Conservation (phyloP, 2,113 vertebrate genomes). For the Rostratula benghalensis region DNA sequence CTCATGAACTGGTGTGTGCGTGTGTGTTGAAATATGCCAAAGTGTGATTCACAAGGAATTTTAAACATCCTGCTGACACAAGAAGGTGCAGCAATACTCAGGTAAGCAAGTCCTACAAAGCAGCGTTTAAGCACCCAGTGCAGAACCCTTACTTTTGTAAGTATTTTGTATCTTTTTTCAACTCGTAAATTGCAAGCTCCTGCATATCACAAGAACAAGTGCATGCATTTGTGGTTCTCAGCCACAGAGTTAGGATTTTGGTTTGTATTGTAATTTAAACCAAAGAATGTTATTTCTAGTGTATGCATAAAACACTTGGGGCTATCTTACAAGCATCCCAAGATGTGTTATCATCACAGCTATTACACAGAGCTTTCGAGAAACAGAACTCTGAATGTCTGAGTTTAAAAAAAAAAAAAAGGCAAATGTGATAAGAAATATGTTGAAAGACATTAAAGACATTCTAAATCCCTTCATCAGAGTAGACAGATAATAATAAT, state of each 20-base stretch:
- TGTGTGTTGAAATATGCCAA: background rate
- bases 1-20: background rate
- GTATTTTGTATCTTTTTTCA: no score
- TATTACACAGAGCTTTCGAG: background rate
- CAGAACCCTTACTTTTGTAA: background rate
- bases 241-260: background rate
- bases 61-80: background rate
- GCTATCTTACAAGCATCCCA: background rate
- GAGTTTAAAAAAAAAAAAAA: background rate
- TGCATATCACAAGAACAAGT: background rate
- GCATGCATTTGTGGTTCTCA: background rate
- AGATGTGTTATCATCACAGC: background rate
- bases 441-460: conserved; percentile 2
- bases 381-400: background rate
- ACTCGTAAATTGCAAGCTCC: background rate
- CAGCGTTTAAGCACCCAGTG: background rate
- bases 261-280: background rate
- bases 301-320: background rate
- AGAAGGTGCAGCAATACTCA: background rate
- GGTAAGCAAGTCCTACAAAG: background rate
- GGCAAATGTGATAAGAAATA: background rate
- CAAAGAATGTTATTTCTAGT: background rate
- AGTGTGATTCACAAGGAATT: background rate
- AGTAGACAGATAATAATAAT: conserved; percentile 25
- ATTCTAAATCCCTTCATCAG: conserved; percentile 29